phyloP scores from a whole-genome alignment of 1,140 invertebrate species.

The Melitaea cinxia region DNA sequence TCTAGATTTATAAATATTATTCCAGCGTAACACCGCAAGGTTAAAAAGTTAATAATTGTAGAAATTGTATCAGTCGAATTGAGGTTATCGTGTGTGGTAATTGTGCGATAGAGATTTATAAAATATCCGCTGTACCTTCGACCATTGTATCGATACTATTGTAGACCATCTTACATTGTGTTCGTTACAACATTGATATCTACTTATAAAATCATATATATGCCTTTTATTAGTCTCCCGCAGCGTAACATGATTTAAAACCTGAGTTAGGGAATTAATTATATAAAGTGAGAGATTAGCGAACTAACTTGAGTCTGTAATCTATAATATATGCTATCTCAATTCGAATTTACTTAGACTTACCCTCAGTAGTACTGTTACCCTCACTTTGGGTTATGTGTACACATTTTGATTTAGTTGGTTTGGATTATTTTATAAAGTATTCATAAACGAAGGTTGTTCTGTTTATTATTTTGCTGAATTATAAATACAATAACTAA shows the following conservation, averaged over 20 bases:
- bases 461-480: no score
- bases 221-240: not conserved
- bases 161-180: constrained; percentile 26
- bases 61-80: constrained; percentile 12
- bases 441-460: no score
- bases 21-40: not conserved
- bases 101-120: constrained; percentile 17
- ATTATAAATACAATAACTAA: no score
- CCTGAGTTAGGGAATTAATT: no score
- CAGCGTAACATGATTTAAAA: not conserved
- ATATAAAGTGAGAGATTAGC: no score
- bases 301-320: no score
- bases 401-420: no score
- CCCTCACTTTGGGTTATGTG: no score
- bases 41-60: constrained; percentile 1
- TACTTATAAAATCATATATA: constrained; percentile 1
- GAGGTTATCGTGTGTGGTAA: constrained; percentile 17
- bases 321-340: no score
- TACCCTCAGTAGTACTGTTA: no score
- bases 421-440: no score
- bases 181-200: constrained; percentile 9
- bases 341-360: no score
- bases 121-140: constrained; percentile 20
- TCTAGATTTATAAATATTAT: not conserved
- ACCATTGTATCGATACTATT: constrained; percentile 20